A percentile compares a stretch with the other conserved stretches of the same genome.
Evolutionary conservation across 2,113 vertebrate species (phyloP).

Genomic region (Bombycilla garrulus): DNA sequence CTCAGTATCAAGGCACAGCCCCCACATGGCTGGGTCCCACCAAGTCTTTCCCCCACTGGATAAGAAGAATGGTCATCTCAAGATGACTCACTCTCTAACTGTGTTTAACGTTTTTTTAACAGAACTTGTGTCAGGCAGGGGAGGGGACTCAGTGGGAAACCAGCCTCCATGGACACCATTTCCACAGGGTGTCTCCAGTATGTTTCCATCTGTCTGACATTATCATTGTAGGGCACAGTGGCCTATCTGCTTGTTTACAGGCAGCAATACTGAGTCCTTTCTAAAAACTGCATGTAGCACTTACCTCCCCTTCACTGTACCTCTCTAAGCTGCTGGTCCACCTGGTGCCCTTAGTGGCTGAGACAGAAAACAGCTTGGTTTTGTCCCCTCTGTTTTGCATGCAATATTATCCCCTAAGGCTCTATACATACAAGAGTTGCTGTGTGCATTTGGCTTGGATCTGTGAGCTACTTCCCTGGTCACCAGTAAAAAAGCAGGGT

Average conservation of each 20-base stretch:
- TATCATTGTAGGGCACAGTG: background rate
- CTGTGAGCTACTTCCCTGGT: background rate
- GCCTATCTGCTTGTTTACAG: accelerated
- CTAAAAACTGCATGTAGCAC: background rate
- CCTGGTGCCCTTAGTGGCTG: background rate
- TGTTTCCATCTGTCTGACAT: background rate
- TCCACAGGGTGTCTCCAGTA: background rate
- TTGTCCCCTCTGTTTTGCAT: background rate
- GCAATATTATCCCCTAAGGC: background rate
- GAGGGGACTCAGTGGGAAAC: background rate
- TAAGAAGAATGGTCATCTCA: background rate
- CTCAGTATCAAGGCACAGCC: background rate
- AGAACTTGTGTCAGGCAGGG: background rate
- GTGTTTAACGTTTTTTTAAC: background rate
- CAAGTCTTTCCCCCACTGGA: background rate
- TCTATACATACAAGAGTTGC: background rate
- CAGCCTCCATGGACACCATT: background rate
- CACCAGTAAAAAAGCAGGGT: background rate
- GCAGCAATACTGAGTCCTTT: accelerated
- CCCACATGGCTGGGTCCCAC: background rate
- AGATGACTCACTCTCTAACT: background rate
- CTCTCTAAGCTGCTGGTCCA: background rate
- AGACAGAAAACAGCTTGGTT: background rate
- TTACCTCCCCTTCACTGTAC: background rate
- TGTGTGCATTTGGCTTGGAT: background rate